Evolutionary conservation across 2,113 vertebrate species (phyloP).

Genomic region (Toxotes jaculatrix): DNA sequence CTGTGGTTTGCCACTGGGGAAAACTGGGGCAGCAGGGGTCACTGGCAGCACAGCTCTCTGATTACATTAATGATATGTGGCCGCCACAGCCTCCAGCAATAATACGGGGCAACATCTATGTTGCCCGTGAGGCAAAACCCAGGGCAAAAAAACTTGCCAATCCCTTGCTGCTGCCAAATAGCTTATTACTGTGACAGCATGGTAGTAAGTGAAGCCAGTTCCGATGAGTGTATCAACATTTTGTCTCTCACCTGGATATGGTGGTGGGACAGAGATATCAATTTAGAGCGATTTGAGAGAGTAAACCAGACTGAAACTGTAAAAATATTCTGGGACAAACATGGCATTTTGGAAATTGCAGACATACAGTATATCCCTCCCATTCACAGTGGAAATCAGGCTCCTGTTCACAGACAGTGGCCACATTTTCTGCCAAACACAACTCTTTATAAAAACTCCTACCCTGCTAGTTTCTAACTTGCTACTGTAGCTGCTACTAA

Average conservation of each 20-base stretch:
- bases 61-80: not conserved
- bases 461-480: not conserved
- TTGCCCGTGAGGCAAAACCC: not conserved
- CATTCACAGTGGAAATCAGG: not conserved
- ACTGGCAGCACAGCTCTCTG: not conserved
- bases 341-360: not conserved
- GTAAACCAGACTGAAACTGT: not conserved
- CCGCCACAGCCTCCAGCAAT: not conserved
- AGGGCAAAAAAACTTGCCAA: not conserved
- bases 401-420: not conserved
- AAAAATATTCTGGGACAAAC: not conserved
- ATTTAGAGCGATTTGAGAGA: not conserved
- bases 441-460: not conserved
- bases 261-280: not conserved
- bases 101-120: not conserved
- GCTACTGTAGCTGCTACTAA: constrained; percentile 31
- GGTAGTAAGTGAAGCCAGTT: not conserved
- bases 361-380: not conserved
- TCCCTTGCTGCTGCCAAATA: not conserved
- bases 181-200: not conserved
- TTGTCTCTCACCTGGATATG: not conserved
- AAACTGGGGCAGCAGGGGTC: not conserved
- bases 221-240: not conserved
- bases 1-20: not conserved
- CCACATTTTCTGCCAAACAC: not conserved